Evolutionary conservation across 2,797 vertebrate species (phyloP).

Genomic region (Lateolabrax maculatus): DNA sequence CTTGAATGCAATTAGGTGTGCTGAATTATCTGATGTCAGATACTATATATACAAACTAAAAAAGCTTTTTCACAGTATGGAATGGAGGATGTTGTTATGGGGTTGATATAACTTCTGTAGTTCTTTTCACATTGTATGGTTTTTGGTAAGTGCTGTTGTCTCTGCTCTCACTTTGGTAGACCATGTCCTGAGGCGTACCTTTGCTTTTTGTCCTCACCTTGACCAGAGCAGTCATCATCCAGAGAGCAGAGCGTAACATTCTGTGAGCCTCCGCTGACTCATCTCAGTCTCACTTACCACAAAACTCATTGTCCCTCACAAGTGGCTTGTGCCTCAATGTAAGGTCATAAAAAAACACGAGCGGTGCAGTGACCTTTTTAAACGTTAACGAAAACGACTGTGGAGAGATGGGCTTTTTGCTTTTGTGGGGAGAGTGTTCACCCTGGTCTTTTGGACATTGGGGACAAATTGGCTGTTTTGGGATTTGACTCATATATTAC

Average conservation of each 20-base stretch:
- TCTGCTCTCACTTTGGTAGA: background rate
- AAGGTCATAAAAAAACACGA: slow-evolving; percentile 33
- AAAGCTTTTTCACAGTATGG: background rate
- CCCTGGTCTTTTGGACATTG: background rate
- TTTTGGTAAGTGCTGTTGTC: background rate
- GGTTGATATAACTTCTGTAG: background rate
- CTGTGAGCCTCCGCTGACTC: slow-evolving; percentile 46
- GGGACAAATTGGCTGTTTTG: background rate
- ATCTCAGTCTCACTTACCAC: slow-evolving; percentile 19
- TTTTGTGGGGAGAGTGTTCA: slow-evolving; percentile 6
- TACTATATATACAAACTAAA: background rate
- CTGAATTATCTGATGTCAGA: background rate
- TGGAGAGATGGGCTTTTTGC: background rate
- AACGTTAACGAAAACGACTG: background rate
- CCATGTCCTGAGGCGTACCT: background rate
- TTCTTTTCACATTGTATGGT: background rate
- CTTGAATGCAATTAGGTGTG: background rate
- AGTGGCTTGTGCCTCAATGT: background rate
- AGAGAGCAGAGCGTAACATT: slow-evolving; percentile 19
- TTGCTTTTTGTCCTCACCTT: slow-evolving; percentile 22
- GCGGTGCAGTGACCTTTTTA: slow-evolving; percentile 15
- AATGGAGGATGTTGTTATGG: background rate
- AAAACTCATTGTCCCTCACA: background rate
- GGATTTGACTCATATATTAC: background rate
- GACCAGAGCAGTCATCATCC: slow-evolving; percentile 37